These are phyloP conservation scores for Allolobophora icterica DNA, from an alignment of 2,888 invertebrate genomes.

Conservation along the genomic window DNA sequence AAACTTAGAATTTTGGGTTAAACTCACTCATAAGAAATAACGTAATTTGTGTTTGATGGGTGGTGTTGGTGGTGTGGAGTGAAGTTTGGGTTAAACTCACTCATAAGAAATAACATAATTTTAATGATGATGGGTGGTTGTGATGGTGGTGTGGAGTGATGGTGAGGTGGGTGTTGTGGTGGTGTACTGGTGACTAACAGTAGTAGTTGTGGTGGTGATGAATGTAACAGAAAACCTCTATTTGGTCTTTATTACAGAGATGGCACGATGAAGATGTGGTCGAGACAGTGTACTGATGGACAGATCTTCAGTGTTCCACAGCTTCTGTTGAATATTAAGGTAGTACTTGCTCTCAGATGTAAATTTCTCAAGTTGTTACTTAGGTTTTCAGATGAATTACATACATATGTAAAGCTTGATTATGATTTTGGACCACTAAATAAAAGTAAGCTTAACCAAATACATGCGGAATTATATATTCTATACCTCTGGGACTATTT, in stretches of 20 bases:
- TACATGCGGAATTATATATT: background rate
- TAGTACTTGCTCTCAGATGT: background rate
- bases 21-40: background rate
- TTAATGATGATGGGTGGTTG: background rate
- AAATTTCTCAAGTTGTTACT: background rate
- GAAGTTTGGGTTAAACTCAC: background rate
- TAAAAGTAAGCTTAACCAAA: background rate
- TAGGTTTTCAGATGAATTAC: background rate
- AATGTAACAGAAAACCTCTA: background rate
- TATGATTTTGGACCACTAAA: background rate
- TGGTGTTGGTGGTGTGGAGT: background rate
- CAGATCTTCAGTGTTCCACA: background rate
- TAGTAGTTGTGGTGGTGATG: background rate
- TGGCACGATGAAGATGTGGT: conserved; percentile 23
- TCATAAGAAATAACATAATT: background rate
- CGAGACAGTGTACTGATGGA: background rate
- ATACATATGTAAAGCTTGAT: background rate
- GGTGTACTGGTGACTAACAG: background rate
- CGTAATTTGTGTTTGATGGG: background rate
- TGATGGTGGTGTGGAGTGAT: background rate
- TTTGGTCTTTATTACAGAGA: background rate
- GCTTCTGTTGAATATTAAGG: background rate
- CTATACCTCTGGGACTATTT: too few species aligned
- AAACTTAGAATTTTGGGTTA: background rate
- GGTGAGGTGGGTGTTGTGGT: too few species aligned